Base-by-base conservation (phyloP, 2,113 vertebrate species). In the Columba livia region DNA sequence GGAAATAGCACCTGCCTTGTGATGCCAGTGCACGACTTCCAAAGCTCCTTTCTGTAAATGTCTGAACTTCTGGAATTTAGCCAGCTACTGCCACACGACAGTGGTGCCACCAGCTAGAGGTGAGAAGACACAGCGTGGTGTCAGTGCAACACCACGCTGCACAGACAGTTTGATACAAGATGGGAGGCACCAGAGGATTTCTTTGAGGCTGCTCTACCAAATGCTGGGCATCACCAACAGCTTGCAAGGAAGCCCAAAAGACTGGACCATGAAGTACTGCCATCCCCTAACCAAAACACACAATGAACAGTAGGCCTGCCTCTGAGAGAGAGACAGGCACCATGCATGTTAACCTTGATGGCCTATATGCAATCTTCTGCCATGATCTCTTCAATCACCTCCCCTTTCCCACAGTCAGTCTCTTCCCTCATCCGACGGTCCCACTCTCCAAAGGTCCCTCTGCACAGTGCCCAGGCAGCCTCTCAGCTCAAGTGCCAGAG, bases 21-120 rank as follows among this genome's bases (percentile, higher is more conserved):
- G 73, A 70, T 0, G 8, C 12, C 29, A 51, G 17, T 0, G 11
- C 19, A 42, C 0, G 0, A 48, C 36, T 89, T 73, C 10, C 11
- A 81, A 62, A 89, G 36, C 5, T 78, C 17, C 42, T 60, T 79
- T 54, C 28, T 36, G 14, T 50, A 24, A n/a, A 79, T 70, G 36
- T 73, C 50, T 25, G 14, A 73, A 54, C 29, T 73, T 83, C 58
- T 42, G 21, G 51, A 66, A 90, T 65, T 65, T 53, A 15, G 44
- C 9, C 44, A 61, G 34, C 57, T 72, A 21, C 18, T 83, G 50
- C 26, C 62, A 84, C 2, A 3, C 58, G 26, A 53, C 10, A 62
- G 40, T 32, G 19, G 18, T 57, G 62, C 62, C 31, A 20, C 25
- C 62, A 86, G 15, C 29, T n/a, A 34, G 34, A 75, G 9, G 2